Evolutionary conservation across 2,888 invertebrate genomes (phyloP).

Genomic region (Lasioglossum calceatum): DNA sequence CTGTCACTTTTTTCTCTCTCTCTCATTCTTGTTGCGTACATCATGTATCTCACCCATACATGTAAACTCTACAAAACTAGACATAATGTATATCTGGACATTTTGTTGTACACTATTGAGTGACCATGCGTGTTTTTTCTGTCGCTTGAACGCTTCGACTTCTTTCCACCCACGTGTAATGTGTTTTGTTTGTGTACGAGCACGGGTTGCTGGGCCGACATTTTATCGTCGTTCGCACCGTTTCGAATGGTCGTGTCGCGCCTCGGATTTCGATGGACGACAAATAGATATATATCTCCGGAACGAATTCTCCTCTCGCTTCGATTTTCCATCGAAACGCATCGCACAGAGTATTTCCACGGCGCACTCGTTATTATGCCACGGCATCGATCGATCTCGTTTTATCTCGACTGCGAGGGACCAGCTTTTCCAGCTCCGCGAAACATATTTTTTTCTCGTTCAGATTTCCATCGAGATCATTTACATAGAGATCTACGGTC

Average conservation of each 20-base stretch:
- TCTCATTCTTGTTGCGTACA: slow-evolving; percentile 25
- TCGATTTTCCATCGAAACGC: neutral
- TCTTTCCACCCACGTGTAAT: slow-evolving; percentile 44
- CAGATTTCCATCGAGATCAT: neutral
- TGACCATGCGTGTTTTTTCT: slow-evolving; percentile 65
- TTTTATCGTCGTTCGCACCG: neutral
- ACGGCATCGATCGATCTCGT: neutral
- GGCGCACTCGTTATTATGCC: neutral
- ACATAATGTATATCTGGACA: slow-evolving; percentile 24
- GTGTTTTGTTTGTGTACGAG: slow-evolving; percentile 16
- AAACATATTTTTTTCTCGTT: neutral
- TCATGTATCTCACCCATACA: slow-evolving; percentile 18
- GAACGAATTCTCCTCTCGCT: neutral
- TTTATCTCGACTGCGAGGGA: neutral
- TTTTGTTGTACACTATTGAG: slow-evolving; percentile 51
- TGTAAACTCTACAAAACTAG: slow-evolving; percentile 19
- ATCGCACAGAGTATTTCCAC: neutral
- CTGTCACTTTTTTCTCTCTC: neutral
- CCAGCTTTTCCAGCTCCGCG: neutral
- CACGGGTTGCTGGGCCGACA: slow-evolving; percentile 31
- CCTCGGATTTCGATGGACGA: too few relatives aligned
- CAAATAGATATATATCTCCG: too few relatives aligned
- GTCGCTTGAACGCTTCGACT: slow-evolving; percentile 73
- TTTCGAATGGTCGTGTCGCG: neutral
- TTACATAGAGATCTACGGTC: neutral